Evolutionary conservation across 1,140 invertebrate species (phyloP), one percentile per base, ranked within the genome.

Genomic region (Sogatella furcifera): DNA sequence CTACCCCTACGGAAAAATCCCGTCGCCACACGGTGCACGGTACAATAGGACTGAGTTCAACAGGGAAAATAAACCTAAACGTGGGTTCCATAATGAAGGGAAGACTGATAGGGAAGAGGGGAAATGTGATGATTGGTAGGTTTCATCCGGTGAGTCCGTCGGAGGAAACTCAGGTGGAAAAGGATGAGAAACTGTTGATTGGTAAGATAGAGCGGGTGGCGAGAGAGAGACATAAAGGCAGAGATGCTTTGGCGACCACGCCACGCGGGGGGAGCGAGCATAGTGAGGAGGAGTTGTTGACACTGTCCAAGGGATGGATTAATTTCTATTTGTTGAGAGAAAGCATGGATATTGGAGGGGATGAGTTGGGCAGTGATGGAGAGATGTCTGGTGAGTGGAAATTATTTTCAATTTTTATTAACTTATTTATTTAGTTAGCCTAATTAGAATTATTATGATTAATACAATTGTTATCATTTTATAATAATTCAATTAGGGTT

Each of bases 221-320:
- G 13, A 28, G 62, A 54, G 57, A 59, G 15, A 34, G 41, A 9
- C 38, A 46, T 19, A 61, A 62, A 28, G 52, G 57, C 11, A 64
- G 44, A 57, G 21, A 64, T 42, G 60, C 55, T 31, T 24, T 57
- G 14, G 52, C 46, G 8, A 55, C 58, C 8, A 38, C 55, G n/a
- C 13, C 15, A 4, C 34, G 34, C 8, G 34, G 34, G 11, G 34
- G 34, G 11, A 38, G 34, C 11, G 34, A 38, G 11, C 43, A 57
- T 28, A 57, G 22, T 13, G 44, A 62, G 56, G 68, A 68, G 52
- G 68, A 70, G 13, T 57, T 70, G 11, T 21, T 70, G 2, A 68
- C 68, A 0, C 52, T 71, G 10, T 71, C 69, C 13, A 71, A 69
- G 52, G 70, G 70, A 13, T 72, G 70, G 70, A 70, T 72, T 14